Evolutionary conservation across 2,888 invertebrate genomes (phyloP), one percentile per base, ranked within the genome.

Genomic region (Macrostomum cliftonense): DNA sequence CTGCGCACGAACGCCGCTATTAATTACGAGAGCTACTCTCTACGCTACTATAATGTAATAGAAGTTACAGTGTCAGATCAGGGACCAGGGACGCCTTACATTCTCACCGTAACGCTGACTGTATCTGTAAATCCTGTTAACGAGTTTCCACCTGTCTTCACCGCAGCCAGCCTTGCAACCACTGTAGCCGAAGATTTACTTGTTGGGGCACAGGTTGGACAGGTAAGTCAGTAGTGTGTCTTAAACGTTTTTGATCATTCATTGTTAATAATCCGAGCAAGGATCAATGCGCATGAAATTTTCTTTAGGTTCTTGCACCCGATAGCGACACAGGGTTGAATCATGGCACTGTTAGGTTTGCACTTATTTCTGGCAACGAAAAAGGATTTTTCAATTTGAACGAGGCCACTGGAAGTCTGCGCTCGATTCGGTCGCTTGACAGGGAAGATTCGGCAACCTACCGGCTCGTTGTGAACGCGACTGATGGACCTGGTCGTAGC

Each of bases 311-410:
- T 7, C 5, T 28, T 28, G 45, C 39, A n/a, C 14, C 36, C 4
- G 45, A 45, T 12, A 36, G n/a, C 5, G 45, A 45, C 17, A n/a
- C 45, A 5, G 45, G 45, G 9, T 12, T 39, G 12, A 45, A 45
- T 17, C 45, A 45, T 39, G 37, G 37, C 16, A 39, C 45, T 5
- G 40, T 45, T 28, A 7, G 14, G 12, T 45, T 36, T 13, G 16
- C 36, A 4, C 36, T 45, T 7, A 42, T 39, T 4, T 4, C 36
- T 5, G 45, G 45, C n/a, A 28, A 45, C 13, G 12, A 21, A 2
- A 39, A 46, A 19, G 40, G n/a, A 16, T 46, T 20, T 39, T 46
- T 46, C 40, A 37, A 11, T 17, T 19, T 46, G 5, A 36, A 46
- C 43, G 13, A 39, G 4, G 16, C 16, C 14, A 42, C 46, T 9